phyloP scores from a whole-genome alignment of 1,140 invertebrate species.

The Nylanderia fulva region DNA sequence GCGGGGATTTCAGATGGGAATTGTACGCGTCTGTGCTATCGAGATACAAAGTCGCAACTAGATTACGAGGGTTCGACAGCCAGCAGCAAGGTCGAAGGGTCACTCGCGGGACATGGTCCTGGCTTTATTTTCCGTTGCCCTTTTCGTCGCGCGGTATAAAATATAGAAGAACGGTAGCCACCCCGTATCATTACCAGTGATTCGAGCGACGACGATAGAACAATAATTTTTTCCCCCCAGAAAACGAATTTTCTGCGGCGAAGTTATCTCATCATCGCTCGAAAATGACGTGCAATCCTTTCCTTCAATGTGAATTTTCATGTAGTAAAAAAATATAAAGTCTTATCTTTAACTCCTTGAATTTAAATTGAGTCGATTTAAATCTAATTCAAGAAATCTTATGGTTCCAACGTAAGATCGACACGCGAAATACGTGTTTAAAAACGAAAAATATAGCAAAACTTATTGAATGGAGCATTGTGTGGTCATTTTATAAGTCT shows the following conservation, averaged over 20 bases:
- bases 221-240: constrained; percentile 64
- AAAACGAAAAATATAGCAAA: neutral
- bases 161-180: constrained; percentile 71
- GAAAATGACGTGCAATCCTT: neutral
- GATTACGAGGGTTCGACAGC: constrained; percentile 70
- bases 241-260: constrained; percentile 57
- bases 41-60: constrained; percentile 56
- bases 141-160: constrained; percentile 42
- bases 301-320: neutral
- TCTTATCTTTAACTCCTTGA: neutral
- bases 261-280: neutral
- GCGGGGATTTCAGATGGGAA: too few species aligned
- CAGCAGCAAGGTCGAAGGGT: constrained; percentile 62
- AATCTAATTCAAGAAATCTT: neutral
- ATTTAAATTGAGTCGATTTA: neutral
- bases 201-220: constrained; percentile 48
- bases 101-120: constrained; percentile 46
- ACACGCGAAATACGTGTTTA: neutral
- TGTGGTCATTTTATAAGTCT: neutral
- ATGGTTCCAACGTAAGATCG: neutral
- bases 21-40: neutral
- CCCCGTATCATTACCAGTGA: constrained; percentile 66
- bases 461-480: neutral
- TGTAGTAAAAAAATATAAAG: neutral
- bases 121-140: constrained; percentile 15